These are phyloP conservation scores for Slavum lentiscoides DNA, from an alignment of 2,888 invertebrate genomes.

Conservation along the genomic window DNA sequence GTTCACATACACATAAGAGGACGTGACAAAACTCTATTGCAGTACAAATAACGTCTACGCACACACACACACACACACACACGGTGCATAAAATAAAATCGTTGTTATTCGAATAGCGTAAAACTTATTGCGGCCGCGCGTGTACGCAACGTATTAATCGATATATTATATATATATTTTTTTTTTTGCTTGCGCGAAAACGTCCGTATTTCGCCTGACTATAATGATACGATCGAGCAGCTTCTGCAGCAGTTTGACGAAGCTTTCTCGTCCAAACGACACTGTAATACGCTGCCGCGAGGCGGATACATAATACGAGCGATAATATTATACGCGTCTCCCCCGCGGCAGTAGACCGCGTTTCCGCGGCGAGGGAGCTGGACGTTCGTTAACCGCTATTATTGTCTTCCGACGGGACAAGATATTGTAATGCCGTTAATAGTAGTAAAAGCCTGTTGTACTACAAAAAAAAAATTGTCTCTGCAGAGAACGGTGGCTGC, in stretches of 20 bases:
- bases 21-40: constrained; percentile 42
- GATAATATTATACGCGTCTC: no score
- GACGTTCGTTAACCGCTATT: constrained; percentile 36
- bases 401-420: constrained; percentile 1
- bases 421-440: no score
- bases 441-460: not conserved
- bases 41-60: no score
- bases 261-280: no score
- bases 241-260: no score
- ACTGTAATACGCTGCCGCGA: no score
- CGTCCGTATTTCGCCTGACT: constrained; percentile 15
- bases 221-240: not conserved
- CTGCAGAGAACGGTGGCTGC: not conserved
- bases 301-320: no score
- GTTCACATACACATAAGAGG: no score
- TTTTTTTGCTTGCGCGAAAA: not conserved
- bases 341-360: constrained; percentile 1
- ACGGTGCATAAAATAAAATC: constrained; percentile 33
- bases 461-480: constrained; percentile 23
- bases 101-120: constrained; percentile 17
- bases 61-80: not conserved
- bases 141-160: not conserved
- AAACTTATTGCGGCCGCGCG: not conserved
- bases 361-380: constrained; percentile 5
- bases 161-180: not conserved